Evolutionary conservation across 2,113 vertebrate genomes (phyloP).

Genomic region (Gymnocephalus cernua): DNA sequence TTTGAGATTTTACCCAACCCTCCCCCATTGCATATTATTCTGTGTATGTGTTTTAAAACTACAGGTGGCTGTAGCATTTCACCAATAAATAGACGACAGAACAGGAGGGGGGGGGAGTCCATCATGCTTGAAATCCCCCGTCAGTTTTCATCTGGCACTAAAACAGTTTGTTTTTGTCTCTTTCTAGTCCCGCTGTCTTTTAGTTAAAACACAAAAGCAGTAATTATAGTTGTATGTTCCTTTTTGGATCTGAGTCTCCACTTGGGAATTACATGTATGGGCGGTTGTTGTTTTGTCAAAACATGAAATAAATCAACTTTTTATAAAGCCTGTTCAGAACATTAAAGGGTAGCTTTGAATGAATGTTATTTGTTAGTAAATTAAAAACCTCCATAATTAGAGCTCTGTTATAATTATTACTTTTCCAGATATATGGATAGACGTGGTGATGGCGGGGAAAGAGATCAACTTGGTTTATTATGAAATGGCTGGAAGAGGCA

Average conservation of each 20-base stretch:
- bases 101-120: neutral
- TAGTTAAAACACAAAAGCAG: neutral
- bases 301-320: neutral
- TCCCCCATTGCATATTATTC: neutral
- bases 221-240: neutral
- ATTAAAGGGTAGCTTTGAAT: neutral
- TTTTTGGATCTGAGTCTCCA: neutral
- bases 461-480: constrained; percentile 36
- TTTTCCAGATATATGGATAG: neutral
- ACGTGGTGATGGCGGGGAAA: neutral
- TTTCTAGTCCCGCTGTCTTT: neutral
- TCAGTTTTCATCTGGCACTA: neutral
- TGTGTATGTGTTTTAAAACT: neutral
- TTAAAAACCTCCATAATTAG: neutral
- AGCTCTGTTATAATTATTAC: neutral
- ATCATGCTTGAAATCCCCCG: neutral
- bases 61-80: constrained; percentile 23
- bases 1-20: constrained; percentile 1
- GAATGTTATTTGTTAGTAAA: neutral
- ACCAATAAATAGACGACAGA: neutral
- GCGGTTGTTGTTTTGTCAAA: constrained; percentile 16
- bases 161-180: neutral
- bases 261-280: neutral
- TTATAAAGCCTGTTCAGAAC: neutral
- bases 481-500: constrained; percentile 14